A percentile compares a stretch with the other conserved stretches of the same genome.
Conservation (phyloP, 2,113 vertebrate species). For the Sprattus sprattus region DNA sequence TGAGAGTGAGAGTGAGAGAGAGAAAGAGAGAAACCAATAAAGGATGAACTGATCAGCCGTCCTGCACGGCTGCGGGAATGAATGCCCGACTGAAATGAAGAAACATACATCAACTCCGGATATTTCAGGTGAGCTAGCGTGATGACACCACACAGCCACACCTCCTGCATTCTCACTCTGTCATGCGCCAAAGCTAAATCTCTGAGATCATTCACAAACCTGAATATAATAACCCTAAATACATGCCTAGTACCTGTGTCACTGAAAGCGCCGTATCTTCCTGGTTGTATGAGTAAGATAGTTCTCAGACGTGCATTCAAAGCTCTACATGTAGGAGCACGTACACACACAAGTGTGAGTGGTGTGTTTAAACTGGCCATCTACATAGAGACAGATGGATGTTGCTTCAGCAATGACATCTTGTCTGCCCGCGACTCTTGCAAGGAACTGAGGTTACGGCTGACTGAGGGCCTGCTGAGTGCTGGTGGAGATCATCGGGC, state of each 20-base stretch:
- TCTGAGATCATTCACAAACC: background rate
- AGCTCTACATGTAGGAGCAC: background rate
- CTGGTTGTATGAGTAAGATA: background rate
- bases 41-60: constrained; percentile 21
- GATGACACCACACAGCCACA: background rate
- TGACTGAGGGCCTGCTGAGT: background rate
- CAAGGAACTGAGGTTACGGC: too few species aligned
- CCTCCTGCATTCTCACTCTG: background rate
- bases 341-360: background rate
- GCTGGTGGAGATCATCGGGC: background rate
- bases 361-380: too few species aligned
- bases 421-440: background rate
- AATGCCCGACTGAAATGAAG: background rate
- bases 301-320: background rate
- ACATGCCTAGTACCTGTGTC: background rate
- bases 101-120: background rate
- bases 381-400: too few species aligned
- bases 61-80: background rate
- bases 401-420: too few species aligned
- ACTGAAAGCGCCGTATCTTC: background rate
- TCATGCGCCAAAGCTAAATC: background rate
- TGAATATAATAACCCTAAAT: too few species aligned
- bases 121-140: background rate
- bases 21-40: constrained; percentile 58
- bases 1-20: constrained; percentile 50